These are phyloP conservation scores for Parauchenoglanis ngamensis DNA, from an alignment of 2,797 vertebrate species.

Conservation along the genomic window DNA sequence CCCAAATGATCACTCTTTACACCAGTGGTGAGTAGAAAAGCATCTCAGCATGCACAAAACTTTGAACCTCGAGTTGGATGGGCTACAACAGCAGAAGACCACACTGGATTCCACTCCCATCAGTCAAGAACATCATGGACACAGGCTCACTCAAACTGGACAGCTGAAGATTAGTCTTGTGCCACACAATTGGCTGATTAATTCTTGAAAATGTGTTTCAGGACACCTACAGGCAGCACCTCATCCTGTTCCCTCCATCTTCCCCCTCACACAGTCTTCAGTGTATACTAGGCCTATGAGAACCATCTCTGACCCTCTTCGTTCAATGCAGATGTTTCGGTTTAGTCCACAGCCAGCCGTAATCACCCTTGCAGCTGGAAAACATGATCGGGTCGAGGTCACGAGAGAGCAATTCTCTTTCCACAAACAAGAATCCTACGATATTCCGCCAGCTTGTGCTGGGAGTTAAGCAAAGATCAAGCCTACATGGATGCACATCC, in stretches of 20 bases:
- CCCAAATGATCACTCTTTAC: background rate
- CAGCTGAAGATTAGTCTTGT: too few species aligned
- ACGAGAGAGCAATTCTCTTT: conserved; percentile 35
- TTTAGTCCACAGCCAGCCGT: conserved; percentile 27
- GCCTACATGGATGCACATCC: background rate
- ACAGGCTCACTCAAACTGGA: too few species aligned
- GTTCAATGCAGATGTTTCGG: conserved; percentile 31
- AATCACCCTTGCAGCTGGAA: conserved; percentile 42
- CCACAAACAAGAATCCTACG: conserved; percentile 27
- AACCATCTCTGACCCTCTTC: conserved; percentile 25
- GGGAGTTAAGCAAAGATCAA: background rate
- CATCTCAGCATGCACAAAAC: background rate
- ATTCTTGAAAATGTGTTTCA: background rate
- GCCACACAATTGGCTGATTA: background rate
- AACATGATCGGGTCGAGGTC: conserved; percentile 18
- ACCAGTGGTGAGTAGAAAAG: background rate
- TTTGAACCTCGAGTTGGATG: background rate
- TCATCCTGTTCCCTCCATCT: background rate
- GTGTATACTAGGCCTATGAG: conserved; percentile 3
- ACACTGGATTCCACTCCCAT: background rate
- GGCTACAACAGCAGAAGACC: too few species aligned
- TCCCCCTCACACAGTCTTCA: background rate
- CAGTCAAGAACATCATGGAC: background rate
- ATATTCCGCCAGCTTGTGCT: conserved; percentile 12
- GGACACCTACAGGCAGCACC: background rate